phyloP scores from a whole-genome alignment of 2,113 vertebrate genomes.

The Phyllopteryx taeniolatus region DNA sequence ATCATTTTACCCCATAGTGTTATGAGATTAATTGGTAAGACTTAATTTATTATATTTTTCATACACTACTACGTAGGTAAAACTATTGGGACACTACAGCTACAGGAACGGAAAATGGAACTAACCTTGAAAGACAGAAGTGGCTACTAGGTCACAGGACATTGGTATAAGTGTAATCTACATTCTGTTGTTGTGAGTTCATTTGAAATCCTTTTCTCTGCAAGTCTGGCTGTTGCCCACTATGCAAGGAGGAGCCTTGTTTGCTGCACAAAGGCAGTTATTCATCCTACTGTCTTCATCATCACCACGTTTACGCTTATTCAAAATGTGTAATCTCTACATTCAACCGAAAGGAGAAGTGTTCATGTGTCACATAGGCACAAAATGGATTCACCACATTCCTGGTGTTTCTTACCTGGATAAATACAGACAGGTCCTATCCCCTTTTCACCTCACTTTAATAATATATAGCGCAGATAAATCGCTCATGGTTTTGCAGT shows the following conservation, averaged over 20 bases:
- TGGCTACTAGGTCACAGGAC: conserved; percentile 1
- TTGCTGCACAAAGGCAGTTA: conserved; percentile 53
- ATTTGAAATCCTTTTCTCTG: conserved; percentile 33
- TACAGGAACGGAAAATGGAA: neutral
- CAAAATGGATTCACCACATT: conserved; percentile 30
- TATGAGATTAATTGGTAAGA: neutral
- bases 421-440: conserved; percentile 11
- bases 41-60: neutral
- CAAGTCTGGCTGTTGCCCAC: conserved; percentile 29
- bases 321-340: conserved; percentile 56
- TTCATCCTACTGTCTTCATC: conserved; percentile 58
- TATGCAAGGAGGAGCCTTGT: conserved; percentile 50
- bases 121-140: neutral
- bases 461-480: conserved; percentile 3
- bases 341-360: conserved; percentile 44
- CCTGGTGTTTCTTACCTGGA: conserved; percentile 23
- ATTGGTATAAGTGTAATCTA: conserved; percentile 13
- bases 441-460: conserved; percentile 23
- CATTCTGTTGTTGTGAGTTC: conserved; percentile 26
- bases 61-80: neutral
- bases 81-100: neutral
- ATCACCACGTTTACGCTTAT: conserved; percentile 45
- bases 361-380: conserved; percentile 1
- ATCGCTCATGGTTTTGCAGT: neutral
- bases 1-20: too few species aligned